Evolutionary conservation across 2,797 vertebrate genomes (phyloP).

Genomic region (Xenops minutus): DNA sequence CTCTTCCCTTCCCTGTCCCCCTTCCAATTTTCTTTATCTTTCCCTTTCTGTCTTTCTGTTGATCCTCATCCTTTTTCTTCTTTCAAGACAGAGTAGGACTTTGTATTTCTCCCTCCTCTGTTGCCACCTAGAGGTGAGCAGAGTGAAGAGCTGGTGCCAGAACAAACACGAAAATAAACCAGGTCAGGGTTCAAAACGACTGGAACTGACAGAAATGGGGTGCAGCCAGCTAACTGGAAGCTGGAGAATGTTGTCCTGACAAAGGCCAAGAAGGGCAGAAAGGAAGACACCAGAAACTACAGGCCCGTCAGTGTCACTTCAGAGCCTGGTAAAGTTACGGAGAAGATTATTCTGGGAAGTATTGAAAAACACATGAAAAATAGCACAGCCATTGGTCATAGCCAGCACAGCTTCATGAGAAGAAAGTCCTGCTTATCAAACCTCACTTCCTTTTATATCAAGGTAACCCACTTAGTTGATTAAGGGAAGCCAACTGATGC

Average conservation of each 20-base stretch:
- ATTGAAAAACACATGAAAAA: neutral
- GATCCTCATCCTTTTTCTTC: neutral
- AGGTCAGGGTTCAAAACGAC: neutral
- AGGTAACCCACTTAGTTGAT: neutral
- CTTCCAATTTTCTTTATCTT: neutral
- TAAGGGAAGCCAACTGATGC: neutral
- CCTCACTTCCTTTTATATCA: neutral
- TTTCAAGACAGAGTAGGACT: neutral
- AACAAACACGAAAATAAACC: neutral
- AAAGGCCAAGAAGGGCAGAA: neutral
- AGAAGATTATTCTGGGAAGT: neutral
- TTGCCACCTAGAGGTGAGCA: constrained; percentile 41
- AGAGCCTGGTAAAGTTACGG: neutral
- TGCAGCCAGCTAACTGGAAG: neutral
- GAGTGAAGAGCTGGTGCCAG: neutral
- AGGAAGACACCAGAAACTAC: neutral
- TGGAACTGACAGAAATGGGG: neutral
- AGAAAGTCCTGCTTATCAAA: neutral
- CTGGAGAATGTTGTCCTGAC: neutral
- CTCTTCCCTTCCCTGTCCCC: neutral
- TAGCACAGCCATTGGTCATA: neutral
- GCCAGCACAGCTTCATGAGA: neutral
- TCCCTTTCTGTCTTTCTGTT: neutral
- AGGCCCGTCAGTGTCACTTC: neutral
- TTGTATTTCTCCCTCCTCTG: neutral